Base-by-base conservation (phyloP, 2,113 vertebrate genomes). In the Rhea pennata region DNA sequence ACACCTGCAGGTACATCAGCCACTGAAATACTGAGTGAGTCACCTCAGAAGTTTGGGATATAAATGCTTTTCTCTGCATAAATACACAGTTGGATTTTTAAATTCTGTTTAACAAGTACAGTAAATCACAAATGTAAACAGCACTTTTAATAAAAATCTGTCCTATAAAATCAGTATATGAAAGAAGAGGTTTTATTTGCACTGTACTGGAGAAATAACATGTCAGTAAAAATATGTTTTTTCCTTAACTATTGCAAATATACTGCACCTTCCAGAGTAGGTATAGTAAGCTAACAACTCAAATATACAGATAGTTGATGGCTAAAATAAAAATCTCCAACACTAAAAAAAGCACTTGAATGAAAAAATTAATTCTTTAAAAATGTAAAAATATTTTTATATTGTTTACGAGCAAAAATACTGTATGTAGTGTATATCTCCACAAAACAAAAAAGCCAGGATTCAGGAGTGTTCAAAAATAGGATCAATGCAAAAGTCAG, bases 131-230 rank as follows among this genome's bases (percentile, higher is more conserved):
- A 16, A 39, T 91, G 24, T n/a, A 90, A 93, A 73, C 31, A 78
- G 19, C 19, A 84, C 70, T 89, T 90, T n/a, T 64, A 92, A 70
- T 85, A 93, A 96, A 94, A 90, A 39, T 22, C 13, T 95, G 42
- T 70, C 50, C 90, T 27, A 8, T 44, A n/a, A 85, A 84, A 80
- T 71, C 23, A 64, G 83, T 87, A 87, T 75, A 51, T 81, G 46
- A 79, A 90, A 62, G 39, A 42, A 86, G 65, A 46, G 5, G 22
- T 53, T 96, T 93, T 94, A 72, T 96, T 85, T 96, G 31, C 56
- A 61, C 39, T 61, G 24, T 58, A 56, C 24, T 92, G 83, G 72
- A 65, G 67, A 95, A 50, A 78, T 96, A 71, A 84, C 36, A 42
- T 65, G n/a, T 92, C 77, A 91, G 62, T 88, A 40, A 95, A 93